Percentiles rank a stretch among this genome's conserved stretches.
Conservation (phyloP, 1,140 invertebrate genomes). For the Yoshiicerus persimilis region DNA sequence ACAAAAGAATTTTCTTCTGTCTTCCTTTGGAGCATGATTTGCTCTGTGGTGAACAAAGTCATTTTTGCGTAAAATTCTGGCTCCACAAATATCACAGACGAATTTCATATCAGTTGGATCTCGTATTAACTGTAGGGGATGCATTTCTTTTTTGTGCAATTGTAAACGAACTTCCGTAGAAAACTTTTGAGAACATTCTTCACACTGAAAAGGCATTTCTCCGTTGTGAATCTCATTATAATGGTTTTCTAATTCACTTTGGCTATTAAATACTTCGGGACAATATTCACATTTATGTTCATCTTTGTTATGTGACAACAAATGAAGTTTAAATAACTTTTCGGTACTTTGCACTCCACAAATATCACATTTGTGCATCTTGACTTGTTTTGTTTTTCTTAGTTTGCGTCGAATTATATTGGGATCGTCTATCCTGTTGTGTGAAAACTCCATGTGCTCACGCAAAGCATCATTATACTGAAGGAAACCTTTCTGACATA, state of each 20-base stretch:
- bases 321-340: not conserved
- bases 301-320: not conserved
- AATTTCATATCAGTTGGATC: not conserved
- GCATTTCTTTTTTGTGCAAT: not conserved
- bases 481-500: not conserved
- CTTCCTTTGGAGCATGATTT: not conserved
- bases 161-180: not conserved
- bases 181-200: not conserved
- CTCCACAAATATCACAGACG: not conserved
- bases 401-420: no score
- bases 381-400: not conserved
- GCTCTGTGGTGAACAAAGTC: not conserved
- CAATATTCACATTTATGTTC: not conserved
- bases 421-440: no score
- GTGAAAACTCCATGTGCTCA: not conserved
- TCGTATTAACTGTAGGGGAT: not conserved
- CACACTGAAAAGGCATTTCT: not conserved
- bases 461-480: not conserved
- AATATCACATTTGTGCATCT: not conserved
- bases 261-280: not conserved
- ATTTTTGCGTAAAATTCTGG: not conserved
- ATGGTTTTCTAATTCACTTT: not conserved
- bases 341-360: not conserved
- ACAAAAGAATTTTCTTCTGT: not conserved
- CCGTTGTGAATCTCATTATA: not conserved